Base-by-base conservation (phyloP, 1,140 invertebrate species). In the Bathynomus jamesi region DNA sequence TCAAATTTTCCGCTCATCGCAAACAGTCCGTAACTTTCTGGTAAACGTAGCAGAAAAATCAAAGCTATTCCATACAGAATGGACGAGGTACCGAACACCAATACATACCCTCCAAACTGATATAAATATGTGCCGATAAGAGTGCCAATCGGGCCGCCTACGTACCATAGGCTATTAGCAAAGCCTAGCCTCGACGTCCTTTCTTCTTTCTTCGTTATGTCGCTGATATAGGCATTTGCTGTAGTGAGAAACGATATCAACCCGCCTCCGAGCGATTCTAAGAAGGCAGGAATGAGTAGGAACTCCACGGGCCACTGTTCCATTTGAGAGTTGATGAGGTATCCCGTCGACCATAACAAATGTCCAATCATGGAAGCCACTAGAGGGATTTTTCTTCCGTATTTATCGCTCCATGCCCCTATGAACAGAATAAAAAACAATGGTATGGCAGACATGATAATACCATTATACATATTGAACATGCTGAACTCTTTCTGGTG, bases 231-330 rank as follows among this genome's bases (percentile, higher is more conserved):
- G 80, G 92, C 94, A 80, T 94, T 95, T 46, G 91, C 88, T 11
- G 90, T 90, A 89, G 94, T 93, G 75, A 94, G 88, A 87, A 94
- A 90, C 21, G 91, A 92, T 76, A 93, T 90, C 87, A 89, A 92
- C 1, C 92, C 92, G 0, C 91, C 91, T 4, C 90, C 89, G 0
- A 95, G 78, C 0, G 83, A 83, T 66, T 79, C 82, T 2, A 82
- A 30, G 24, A 82, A 27, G 21, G 78, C 79, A 60, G 80, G 81
- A 67, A 83, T 70, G n/a, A 81, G 73, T 4, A 83, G 71, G 66
- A 76, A 77, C 68, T 92, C 90, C 84, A 92, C 89, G 0, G 90
- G 89, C 70, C 80, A 75, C 78, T 79, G 89, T 85, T 78, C 89
- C 84, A 71, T 91, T 78, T 89, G 91, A 0, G 91, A 90, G 80